phyloP scores from a whole-genome alignment of 2,888 invertebrate genomes.

The Tiliacea citrago region DNA sequence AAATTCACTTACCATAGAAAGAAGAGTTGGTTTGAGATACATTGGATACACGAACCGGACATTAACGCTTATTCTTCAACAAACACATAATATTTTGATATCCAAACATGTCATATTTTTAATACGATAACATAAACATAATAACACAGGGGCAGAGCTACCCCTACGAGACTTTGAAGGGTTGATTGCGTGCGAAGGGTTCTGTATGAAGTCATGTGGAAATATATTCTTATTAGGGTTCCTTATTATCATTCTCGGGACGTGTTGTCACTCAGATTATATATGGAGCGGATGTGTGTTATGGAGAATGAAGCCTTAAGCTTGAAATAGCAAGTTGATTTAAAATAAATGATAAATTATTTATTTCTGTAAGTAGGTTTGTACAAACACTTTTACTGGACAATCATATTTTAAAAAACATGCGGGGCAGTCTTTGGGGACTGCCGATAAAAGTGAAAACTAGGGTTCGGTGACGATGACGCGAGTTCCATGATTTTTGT shows the following conservation, averaged over 20 bases:
- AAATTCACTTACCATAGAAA: neutral
- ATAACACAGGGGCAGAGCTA: slow-evolving; percentile 42
- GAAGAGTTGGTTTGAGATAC: neutral
- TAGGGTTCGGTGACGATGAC: too few species aligned
- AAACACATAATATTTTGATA: slow-evolving; percentile 23
- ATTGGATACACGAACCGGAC: neutral
- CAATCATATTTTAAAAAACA: too few species aligned
- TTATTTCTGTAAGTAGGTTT: too few species aligned
- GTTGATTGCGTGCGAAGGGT: slow-evolving; percentile 61
- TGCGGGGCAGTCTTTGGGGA: too few species aligned
- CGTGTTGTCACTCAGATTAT: slow-evolving; percentile 35
- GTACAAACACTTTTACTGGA: too few species aligned
- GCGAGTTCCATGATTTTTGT: too few species aligned
- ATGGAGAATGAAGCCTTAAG: neutral
- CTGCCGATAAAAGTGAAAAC: too few species aligned
- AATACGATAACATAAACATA: slow-evolving; percentile 34
- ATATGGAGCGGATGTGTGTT: slow-evolving; percentile 7
- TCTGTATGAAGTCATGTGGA: slow-evolving; percentile 53
- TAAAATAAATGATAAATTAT: too few species aligned
- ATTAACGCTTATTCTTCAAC: slow-evolving; percentile 7
- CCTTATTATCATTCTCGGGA: slow-evolving; percentile 40
- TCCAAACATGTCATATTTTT: slow-evolving; percentile 35
- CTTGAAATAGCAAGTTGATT: neutral
- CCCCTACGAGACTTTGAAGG: slow-evolving; percentile 49
- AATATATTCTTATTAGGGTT: slow-evolving; percentile 60